A percentile compares a stretch with the other conserved stretches of the same genome.
These are phyloP conservation scores for Nycticryphes semicollaris DNA, from an alignment of 2,113 vertebrate genomes.

Conservation along the genomic window DNA sequence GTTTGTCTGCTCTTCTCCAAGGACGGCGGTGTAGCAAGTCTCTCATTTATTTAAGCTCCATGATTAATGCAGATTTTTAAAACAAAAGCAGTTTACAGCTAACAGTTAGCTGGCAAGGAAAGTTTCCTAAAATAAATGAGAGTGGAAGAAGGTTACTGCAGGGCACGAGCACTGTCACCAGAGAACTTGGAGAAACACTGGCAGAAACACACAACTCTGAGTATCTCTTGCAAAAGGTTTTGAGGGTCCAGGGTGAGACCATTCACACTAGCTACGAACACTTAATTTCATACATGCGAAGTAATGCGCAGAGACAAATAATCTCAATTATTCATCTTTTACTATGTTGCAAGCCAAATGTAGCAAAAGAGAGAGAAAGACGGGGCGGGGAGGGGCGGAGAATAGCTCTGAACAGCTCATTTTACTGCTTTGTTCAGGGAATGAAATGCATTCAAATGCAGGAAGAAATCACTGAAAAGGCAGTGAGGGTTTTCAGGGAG, in stretches of 20 bases:
- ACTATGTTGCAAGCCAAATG: background rate
- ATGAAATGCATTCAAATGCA: background rate
- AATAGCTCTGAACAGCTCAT: background rate
- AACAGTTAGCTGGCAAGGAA: background rate
- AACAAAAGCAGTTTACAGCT: background rate
- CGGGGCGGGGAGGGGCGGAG: too few species aligned
- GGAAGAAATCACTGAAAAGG: background rate
- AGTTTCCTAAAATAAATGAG: background rate
- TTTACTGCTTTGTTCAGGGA: background rate
- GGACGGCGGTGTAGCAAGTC: background rate
- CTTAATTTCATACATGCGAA: background rate
- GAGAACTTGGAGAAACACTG: background rate
- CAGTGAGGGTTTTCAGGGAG: background rate
- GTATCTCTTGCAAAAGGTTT: background rate
- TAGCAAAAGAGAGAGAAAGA: background rate
- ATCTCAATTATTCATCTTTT: background rate
- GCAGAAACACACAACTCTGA: background rate
- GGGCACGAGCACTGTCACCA: accelerated
- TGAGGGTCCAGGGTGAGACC: background rate
- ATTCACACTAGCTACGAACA: background rate
- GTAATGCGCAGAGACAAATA: background rate
- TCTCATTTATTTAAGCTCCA: background rate
- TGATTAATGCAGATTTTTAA: background rate
- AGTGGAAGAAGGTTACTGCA: background rate
- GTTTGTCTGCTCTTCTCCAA: background rate